These are phyloP conservation scores for Pandemis corylana DNA, from an alignment of 2,888 invertebrate species.

Conservation along the genomic window DNA sequence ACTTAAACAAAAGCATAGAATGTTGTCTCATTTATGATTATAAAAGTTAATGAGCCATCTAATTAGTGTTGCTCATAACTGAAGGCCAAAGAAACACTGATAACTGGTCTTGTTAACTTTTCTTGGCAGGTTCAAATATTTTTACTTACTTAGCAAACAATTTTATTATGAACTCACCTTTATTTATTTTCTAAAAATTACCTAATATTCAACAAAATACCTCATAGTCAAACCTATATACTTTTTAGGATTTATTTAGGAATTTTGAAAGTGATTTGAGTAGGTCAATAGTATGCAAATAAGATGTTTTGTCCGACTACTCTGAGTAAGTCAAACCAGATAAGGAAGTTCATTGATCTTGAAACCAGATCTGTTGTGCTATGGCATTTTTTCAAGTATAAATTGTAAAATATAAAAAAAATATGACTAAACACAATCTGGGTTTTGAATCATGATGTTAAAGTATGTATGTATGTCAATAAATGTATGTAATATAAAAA, in stretches of 20 bases:
- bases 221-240: too few species aligned
- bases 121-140: neutral
- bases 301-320: constrained; percentile 6
- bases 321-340: constrained; percentile 16
- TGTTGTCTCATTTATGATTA: constrained; percentile 1
- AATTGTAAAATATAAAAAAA: too few species aligned
- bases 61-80: constrained; percentile 9
- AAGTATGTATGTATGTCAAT: too few species aligned
- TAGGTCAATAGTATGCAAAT: constrained; percentile 21
- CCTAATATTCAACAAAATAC: neutral
- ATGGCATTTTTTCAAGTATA: neutral
- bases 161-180: neutral
- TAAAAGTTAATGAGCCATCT: constrained; percentile 18
- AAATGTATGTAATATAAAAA: too few species aligned
- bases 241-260: neutral
- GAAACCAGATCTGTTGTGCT: constrained; percentile 8
- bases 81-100: constrained; percentile 11
- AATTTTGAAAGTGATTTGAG: neutral
- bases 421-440: too few species aligned
- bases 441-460: too few species aligned
- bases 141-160: neutral
- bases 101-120: constrained; percentile 22
- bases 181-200: neutral
- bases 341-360: constrained; percentile 35
- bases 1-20: constrained; percentile 19